Percentiles rank a stretch among this genome's conserved stretches.
Conservation (phyloP, 1,140 invertebrate species). For the Glomeris maerens region DNA sequence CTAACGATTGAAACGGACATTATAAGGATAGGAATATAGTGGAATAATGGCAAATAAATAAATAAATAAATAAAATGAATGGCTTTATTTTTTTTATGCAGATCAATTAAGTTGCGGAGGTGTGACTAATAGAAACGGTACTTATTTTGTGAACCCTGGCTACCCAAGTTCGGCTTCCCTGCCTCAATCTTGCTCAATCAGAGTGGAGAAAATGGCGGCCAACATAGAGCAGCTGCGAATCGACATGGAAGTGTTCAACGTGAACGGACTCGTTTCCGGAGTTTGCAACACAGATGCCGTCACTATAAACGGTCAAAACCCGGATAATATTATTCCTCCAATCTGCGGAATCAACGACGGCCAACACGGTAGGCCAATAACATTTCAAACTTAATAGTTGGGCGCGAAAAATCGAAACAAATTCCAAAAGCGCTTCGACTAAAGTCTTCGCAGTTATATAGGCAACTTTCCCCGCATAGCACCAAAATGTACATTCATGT, state of each 20-base stretch:
- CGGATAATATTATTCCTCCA: conserved; percentile 48
- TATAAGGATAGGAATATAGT: no score
- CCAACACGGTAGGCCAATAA: conserved; percentile 50
- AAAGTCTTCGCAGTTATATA: conserved; percentile 1
- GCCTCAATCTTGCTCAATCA: neutral
- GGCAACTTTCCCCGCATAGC: no score
- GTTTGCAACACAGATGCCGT: conserved; percentile 52
- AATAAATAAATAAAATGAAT: neutral
- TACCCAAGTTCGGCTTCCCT: neutral
- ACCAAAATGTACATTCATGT: conserved; percentile 10
- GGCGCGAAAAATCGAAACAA: neutral
- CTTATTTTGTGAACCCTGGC: neutral
- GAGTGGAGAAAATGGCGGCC: neutral
- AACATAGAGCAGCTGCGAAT: conserved; percentile 65
- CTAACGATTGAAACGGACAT: no score
- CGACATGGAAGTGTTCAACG: conserved; percentile 52
- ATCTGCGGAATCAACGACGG: conserved; percentile 67
- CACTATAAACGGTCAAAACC: conserved; percentile 50
- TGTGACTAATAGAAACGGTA: neutral
- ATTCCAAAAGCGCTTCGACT: neutral
- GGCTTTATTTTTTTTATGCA: conserved; percentile 38
- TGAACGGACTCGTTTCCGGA: conserved; percentile 39
- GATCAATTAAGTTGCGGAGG: conserved; percentile 39
- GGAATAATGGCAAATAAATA: no score
- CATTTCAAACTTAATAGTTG: no score